Percentiles rank a stretch among this genome's conserved stretches.
Conservation (phyloP, 1,140 invertebrate species). For the Drosophila sproati region DNA sequence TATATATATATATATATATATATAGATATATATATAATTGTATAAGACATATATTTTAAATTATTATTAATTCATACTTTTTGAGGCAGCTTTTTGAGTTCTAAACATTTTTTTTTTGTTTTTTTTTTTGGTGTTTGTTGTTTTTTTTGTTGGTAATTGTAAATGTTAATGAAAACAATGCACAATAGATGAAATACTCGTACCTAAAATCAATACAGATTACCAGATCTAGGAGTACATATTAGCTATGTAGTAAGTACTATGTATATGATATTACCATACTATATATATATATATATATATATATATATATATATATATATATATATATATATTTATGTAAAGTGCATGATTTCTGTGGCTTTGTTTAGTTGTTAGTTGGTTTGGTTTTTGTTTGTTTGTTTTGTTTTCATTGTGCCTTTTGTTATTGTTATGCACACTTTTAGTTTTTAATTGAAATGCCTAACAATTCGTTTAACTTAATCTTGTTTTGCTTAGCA, state of each 20-base stretch:
- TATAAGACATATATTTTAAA: slow-evolving; percentile 33
- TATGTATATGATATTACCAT: slow-evolving; percentile 10
- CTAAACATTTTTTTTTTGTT: slow-evolving; percentile 33
- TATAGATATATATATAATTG: slow-evolving; percentile 4
- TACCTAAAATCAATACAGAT: slow-evolving; percentile 25
- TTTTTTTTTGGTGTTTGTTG: slow-evolving; percentile 10
- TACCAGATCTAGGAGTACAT: slow-evolving; percentile 32
- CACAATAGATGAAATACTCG: not conserved
- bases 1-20: slow-evolving; percentile 17
- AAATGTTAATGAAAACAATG: slow-evolving; percentile 9
- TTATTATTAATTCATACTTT: slow-evolving; percentile 40
- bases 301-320: no score
- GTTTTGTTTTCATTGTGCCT: slow-evolving; percentile 19
- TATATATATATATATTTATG: not conserved
- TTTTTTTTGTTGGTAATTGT: slow-evolving; percentile 12
- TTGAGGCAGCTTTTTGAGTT: slow-evolving; percentile 56
- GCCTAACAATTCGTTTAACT: slow-evolving; percentile 55
- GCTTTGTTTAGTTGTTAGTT: slow-evolving; percentile 33
- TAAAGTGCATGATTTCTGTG: slow-evolving; percentile 39
- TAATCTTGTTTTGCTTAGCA: not conserved
- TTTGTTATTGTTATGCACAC: slow-evolving; percentile 70
- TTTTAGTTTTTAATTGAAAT: slow-evolving; percentile 47
- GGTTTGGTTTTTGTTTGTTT: slow-evolving; percentile 14
- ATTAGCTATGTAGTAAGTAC: no score
- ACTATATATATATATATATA: slow-evolving; percentile 9